Base-by-base conservation (phyloP, 1,140 invertebrate genomes). In the Anthonomus grandis region DNA sequence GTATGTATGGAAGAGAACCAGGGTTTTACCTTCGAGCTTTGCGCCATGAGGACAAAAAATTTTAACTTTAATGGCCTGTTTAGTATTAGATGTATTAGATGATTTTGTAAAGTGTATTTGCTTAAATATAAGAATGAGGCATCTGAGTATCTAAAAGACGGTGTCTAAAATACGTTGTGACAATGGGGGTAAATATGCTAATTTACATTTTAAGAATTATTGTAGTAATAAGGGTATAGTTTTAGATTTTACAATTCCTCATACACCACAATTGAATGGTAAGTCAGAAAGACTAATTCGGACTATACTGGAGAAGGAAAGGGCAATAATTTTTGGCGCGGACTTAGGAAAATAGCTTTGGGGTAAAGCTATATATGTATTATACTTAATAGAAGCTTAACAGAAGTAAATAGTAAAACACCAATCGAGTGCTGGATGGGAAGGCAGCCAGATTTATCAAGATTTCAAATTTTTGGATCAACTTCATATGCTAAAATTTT, bases 231-330 rank as follows among this genome's bases (percentile, higher is more conserved):
- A 54, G 45, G 69, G 68, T 38, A 67, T 66, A 4, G 21, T n/a
- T 18, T 12, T 45, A n/a, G 38, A 59, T 38, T 60, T 61, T 55
- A 67, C 63, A n/a, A 39, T 58, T 24, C 70, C 75, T 38, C 71
- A 75, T 53, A 77, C 71, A 15, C 76, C 78, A 53, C 71, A 82
- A 59, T 61, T 72, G 59, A 81, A 81, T 72, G 75, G 77, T 54
- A 70, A 76, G 0, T 61, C 75, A 13, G 78, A 81, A 59, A 63
- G 77, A 38, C 73, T 76, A 62, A 75, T 74, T 56, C 56, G 70
- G 38, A 75, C 72, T n/a, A 62, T 79, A 25, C 71, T 68, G 5
- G 71, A 76, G 63, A 76, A 70, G 55, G 69, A 71, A 45, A 64
- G 72, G 50, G 37, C 70, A 18, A 71, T 31, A n/a, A 31, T 75